These are phyloP conservation scores for Eumeta japonica DNA, from an alignment of 1,140 invertebrate genomes.

Conservation along the genomic window DNA sequence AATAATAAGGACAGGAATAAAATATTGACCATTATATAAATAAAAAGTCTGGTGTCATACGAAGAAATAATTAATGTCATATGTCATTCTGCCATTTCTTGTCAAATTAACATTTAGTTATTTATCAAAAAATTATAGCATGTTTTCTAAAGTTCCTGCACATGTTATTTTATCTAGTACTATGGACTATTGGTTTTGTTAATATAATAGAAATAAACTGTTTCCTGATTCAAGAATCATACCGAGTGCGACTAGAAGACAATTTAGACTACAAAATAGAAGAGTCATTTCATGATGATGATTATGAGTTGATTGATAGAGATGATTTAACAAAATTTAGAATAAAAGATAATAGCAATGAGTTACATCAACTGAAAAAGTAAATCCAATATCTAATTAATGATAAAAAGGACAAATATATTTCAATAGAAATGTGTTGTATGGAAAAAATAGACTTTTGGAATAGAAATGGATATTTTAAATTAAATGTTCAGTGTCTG, in stretches of 20 bases:
- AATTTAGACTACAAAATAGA: conserved; percentile 15
- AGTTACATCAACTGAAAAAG: conserved; percentile 10
- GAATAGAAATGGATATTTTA: too few relatives aligned
- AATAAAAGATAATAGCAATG: conserved; percentile 5
- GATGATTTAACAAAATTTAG: conserved; percentile 7
- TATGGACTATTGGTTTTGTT: not conserved
- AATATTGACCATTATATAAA: conserved; percentile 5
- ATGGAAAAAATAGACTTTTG: too few relatives aligned
- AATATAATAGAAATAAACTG: not conserved
- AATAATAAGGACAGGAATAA: conserved; percentile 8
- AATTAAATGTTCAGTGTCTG: too few relatives aligned
- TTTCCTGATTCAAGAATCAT: conserved; percentile 8
- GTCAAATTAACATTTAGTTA: conserved; percentile 12
- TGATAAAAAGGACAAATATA: conserved; percentile 7
- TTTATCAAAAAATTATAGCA: conserved; percentile 2
- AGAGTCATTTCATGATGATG: conserved; percentile 12
- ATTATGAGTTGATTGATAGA: conserved; percentile 13
- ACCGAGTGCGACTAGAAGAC: conserved; percentile 14
- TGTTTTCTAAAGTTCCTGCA: not conserved
- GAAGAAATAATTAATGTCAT: not conserved
- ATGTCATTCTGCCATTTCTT: not conserved
- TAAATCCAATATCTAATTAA: conserved; percentile 11
- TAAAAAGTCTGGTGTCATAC: conserved; percentile 1
- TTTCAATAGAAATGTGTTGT: too few relatives aligned
- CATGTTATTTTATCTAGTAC: conserved; percentile 2